phyloP scores from a whole-genome alignment of 2,888 invertebrate genomes.

The Tachina lurida region DNA sequence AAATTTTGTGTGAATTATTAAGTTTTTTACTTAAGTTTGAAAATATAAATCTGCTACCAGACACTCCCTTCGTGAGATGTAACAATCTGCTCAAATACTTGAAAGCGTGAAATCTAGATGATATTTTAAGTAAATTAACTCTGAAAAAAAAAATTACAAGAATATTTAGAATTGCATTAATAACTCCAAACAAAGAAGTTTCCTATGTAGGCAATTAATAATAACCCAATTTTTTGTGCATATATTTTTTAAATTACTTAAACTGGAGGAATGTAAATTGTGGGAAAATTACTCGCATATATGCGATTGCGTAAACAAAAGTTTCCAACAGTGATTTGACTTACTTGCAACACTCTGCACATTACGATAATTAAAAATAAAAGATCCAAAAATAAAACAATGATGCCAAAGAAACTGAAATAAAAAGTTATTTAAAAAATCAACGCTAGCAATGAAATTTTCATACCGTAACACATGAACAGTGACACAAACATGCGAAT shows the following conservation, averaged over 20 bases:
- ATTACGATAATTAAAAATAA: conserved; percentile 58
- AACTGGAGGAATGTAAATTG: conserved; percentile 34
- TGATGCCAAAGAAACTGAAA: neutral
- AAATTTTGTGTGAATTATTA: too few species aligned
- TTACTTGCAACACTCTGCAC: conserved; percentile 50
- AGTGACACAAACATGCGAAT: conserved; percentile 39
- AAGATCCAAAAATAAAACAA: conserved; percentile 40
- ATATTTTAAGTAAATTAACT: too few species aligned
- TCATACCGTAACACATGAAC: neutral
- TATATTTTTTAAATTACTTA: neutral
- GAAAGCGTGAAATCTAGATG: too few species aligned
- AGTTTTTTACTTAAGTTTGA: too few species aligned
- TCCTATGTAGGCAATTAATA: too few species aligned
- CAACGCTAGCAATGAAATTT: conserved; percentile 36
- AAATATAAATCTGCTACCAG: too few species aligned
- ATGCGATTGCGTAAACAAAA: conserved; percentile 20
- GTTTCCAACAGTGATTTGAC: conserved; percentile 51
- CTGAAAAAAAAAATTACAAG: too few species aligned
- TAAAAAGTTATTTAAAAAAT: conserved; percentile 11
- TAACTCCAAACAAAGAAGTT: too few species aligned
- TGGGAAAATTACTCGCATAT: conserved; percentile 35
- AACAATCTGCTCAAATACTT: too few species aligned
- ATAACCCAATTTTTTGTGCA: neutral
- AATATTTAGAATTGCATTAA: too few species aligned
- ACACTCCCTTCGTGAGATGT: too few species aligned